phyloP scores from a whole-genome alignment of 2,113 vertebrate species.

The Ariopsis seemanni region DNA sequence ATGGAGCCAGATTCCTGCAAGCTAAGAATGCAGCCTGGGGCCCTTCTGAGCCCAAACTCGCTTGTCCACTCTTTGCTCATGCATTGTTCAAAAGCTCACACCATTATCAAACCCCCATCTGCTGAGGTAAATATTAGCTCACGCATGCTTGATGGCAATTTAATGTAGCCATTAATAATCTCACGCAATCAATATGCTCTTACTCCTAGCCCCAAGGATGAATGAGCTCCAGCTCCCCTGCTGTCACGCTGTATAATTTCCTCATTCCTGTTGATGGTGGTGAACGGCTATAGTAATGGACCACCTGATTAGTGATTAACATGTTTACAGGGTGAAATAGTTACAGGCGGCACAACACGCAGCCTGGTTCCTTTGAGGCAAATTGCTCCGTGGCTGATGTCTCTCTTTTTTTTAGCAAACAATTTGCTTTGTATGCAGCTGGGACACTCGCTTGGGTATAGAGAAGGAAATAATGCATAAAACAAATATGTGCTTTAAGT shows the following conservation, averaged over 20 bases:
- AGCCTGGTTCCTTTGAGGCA: slow-evolving; percentile 48
- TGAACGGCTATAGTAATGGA: slow-evolving; percentile 61
- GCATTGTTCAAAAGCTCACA: slow-evolving; percentile 13
- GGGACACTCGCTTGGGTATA: slow-evolving; percentile 18
- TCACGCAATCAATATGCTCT: slow-evolving; percentile 58
- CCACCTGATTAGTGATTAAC: slow-evolving; percentile 70
- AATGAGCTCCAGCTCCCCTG: slow-evolving; percentile 54
- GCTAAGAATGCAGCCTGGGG: background rate
- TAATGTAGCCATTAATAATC: slow-evolving; percentile 67
- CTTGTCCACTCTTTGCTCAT: background rate
- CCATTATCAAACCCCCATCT: slow-evolving; percentile 32
- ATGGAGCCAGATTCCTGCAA: background rate
- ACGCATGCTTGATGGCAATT: slow-evolving; percentile 62
- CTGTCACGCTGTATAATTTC: slow-evolving; percentile 65
- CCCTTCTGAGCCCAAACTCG: background rate
- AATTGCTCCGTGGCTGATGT: slow-evolving; percentile 61
- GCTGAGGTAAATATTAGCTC: slow-evolving; percentile 56
- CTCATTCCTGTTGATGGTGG: slow-evolving; percentile 66
- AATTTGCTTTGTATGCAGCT: slow-evolving; percentile 53
- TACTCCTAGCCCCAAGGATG: slow-evolving; percentile 56
- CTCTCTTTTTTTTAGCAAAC: slow-evolving; percentile 58
- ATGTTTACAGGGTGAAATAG: slow-evolving; percentile 66
- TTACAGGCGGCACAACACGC: slow-evolving; percentile 42
- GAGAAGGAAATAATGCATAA: slow-evolving; percentile 47
- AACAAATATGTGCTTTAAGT: slow-evolving; percentile 43